Evolutionary conservation across 2,888 invertebrate species (phyloP).

Genomic region (Atethmia centrago): DNA sequence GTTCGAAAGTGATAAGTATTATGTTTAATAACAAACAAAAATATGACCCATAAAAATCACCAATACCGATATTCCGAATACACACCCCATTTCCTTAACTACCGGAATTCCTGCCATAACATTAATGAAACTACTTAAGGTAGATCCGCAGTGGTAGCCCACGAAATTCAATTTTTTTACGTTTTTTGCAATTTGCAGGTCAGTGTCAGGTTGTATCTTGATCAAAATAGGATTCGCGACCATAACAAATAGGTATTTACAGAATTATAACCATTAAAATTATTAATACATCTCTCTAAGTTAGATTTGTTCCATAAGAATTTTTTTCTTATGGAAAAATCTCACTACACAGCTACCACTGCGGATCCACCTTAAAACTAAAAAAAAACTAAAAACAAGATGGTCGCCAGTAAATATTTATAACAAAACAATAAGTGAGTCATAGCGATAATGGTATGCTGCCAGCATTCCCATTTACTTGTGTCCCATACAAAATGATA

Average conservation of each 20-base stretch:
- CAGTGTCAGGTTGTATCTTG: too few relatives aligned
- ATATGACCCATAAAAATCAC: conserved; percentile 15
- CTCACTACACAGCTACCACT: too few relatives aligned
- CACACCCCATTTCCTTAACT: conserved; percentile 18
- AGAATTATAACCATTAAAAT: too few relatives aligned
- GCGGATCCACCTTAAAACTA: too few relatives aligned
- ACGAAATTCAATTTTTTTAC: too few relatives aligned
- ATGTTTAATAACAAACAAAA: conserved; percentile 21
- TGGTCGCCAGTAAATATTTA: conserved; percentile 66
- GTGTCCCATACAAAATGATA: conserved; percentile 88
- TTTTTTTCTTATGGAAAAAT: too few relatives aligned
- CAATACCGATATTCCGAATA: conserved; percentile 12
- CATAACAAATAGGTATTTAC: too few relatives aligned
- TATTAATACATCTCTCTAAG: too few relatives aligned
- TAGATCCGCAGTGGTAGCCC: too few relatives aligned
- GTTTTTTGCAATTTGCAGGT: too few relatives aligned
- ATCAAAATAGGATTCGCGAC: too few relatives aligned
- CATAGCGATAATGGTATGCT: conserved; percentile 87
- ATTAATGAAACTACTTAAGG: conserved; percentile 29
- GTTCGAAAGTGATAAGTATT: conserved; percentile 8
- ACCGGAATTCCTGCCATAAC: conserved; percentile 33
- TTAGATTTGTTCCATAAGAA: too few relatives aligned
- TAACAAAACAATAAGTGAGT: conserved; percentile 71
- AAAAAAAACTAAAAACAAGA: conserved; percentile 60
- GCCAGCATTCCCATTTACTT: conserved; percentile 84